Evolutionary conservation across 2,797 vertebrate genomes (phyloP), one percentile per base, ranked within the genome.

Genomic region (Oreonectes daqikongensis): DNA sequence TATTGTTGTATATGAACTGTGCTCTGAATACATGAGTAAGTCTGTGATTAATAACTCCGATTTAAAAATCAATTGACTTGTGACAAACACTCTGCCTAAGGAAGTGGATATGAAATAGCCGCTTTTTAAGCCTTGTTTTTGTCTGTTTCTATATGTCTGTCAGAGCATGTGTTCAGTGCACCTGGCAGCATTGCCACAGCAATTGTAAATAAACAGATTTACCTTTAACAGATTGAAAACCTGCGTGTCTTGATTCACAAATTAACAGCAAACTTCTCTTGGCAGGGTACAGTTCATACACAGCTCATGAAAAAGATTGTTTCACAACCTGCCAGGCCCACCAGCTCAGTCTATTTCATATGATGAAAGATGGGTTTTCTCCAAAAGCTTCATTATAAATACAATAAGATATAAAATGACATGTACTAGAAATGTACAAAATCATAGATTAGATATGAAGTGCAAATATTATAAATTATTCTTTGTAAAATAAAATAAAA

Each of bases 191-290:
- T 67, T 9, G 1, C 52, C 26, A 20, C 67, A n/a, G n/a, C 17
- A 32, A 67, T 67, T 5, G 5, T 22, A 59, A 59, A 75, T 24
- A 75, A 75, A 59, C n/a, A 75, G 24, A 44, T 22, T n/a, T 9
- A 12, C 24, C n/a, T n/a, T 26, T 22, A 53, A 38, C 57, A 18
- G 57, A 57, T 18, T 20, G 12, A 35, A 60, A n/a, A 75, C 63
- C n/a, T 66, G 40, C 26, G 6, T 17, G 5, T 48, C 48, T 26
- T 53, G 48, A n/a, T 65, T 52, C 10, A 14, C 17, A 40, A 53
- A 64, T 57, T 57, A 28, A 57, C 50, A 14, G 6, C 12, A 24
- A 17, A 30, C 22, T 2, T 50, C 24, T 42, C 35, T 14, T 30
- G 24, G 18, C 22, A 26, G 17, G 1, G 22, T 53, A 14, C 15